Evolutionary conservation across 2,113 vertebrate genomes (phyloP).

Genomic region (Aplodontia rufa): DNA sequence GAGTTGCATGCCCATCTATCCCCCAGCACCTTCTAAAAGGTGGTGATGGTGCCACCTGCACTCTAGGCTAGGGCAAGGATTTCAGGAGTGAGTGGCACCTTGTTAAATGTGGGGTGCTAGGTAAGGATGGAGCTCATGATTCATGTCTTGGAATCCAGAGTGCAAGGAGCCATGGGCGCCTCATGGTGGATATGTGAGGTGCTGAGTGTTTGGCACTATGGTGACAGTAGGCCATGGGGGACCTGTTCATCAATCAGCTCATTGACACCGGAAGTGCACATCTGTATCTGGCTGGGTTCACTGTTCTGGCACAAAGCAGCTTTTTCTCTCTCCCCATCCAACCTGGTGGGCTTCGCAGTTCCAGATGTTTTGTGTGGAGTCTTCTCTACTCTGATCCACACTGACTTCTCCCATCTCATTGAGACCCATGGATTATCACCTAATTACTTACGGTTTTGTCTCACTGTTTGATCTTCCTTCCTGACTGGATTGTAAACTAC

Average conservation of each 20-base stretch:
- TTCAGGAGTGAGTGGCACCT: not conserved
- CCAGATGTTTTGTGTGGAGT: not conserved
- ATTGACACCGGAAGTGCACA: fast-evolving
- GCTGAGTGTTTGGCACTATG: not conserved
- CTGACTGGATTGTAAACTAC: not conserved
- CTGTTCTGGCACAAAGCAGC: no score
- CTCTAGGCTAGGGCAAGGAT: not conserved
- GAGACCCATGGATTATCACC: not conserved
- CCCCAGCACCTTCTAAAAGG: not conserved
- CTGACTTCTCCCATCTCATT: not conserved
- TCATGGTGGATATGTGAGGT: fast-evolving
- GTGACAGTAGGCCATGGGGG: not conserved
- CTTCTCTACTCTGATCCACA: no score
- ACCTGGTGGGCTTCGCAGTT: not conserved
- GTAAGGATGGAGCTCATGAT: not conserved
- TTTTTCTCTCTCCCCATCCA: not conserved
- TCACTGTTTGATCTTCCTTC: not conserved
- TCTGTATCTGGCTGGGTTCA: fast-evolving
- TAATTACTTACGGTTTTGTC: not conserved
- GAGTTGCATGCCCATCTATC: not conserved
- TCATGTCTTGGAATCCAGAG: not conserved
- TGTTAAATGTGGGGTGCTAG: fast-evolving
- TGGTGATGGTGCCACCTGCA: not conserved
- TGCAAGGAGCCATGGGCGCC: not conserved
- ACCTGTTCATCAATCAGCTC: not conserved